Base-by-base conservation (phyloP, 2,888 invertebrate species). In the Melolontha melolontha region DNA sequence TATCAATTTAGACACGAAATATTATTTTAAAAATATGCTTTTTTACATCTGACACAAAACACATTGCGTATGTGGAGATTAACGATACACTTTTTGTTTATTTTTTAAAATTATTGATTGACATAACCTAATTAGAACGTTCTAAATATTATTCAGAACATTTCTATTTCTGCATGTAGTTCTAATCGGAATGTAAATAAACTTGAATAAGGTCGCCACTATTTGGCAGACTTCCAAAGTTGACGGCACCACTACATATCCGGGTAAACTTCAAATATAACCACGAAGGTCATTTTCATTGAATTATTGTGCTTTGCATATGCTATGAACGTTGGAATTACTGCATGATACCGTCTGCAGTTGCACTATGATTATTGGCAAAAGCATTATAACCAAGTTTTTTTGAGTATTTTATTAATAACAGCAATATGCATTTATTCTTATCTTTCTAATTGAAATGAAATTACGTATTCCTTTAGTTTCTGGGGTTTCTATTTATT, bases 141-240 rank as follows among this genome's bases (percentile, higher is more conserved):
- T 62, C 59, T 47, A 62, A 62, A 62, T 47, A 62, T 62, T 47
- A 49, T 62, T 47, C 17, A 39, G 47, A 47, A 34, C 59, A 22
- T 62, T 62, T 62, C 59, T 62, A 62, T 62, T 62, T 62, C 47
- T 47, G 39, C 49, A 16, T 47, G 17, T 47, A 47, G 47, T 47
- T 62, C 47, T 47, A 47, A 62, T 66, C 55, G 57, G 59, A 66
- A 66, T 66, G 66, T 66, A 66, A 66, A 66, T 66, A 66, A 66
- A 66, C 66, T 66, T 59, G 66, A 66, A 66, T 66, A 66, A 66
- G 66, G 66, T 66, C 59, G 59, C 40, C 66, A 34, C 49, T 50
- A 47, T 22, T 59, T 66, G 66, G 66, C 57, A 50, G 5, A 40
- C 50, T 34, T 57, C 66, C 66, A 66, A 39, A 66, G 49, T 27